Evolutionary conservation across 64 coral and sea anemone species (phyloP), one percentile per base, ranked within the genome.

Genomic region (Anthopleura sola): DNA sequence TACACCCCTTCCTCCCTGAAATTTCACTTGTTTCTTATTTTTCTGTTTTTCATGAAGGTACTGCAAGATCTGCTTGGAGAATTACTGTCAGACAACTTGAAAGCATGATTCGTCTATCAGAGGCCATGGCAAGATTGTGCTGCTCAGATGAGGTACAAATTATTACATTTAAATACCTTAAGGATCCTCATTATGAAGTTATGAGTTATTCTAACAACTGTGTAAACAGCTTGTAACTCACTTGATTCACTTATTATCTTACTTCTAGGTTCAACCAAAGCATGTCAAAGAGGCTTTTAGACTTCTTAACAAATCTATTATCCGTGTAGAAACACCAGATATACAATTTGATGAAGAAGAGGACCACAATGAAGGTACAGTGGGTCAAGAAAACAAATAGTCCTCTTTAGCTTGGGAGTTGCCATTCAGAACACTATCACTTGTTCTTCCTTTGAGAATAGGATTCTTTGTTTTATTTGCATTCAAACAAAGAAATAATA

Each of bases 251-350:
- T 68, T 7, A 2, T 68, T 68, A 37, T 39, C 14, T 26, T 20
- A 19, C 14, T 74, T 89, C 10, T 37, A 99, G 97, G 97, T 99
- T 48, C 92, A 99, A 37, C 97, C 97, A 32, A 99, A 99, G 60
- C 97, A 99, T 90, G 97, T 99, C 10, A 99, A 99, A 85, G 97
- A 99, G 85, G 92, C 97, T 26, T 99, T 94, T 49, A 88, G 97
- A 75, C 48, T 99, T 81, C 77, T 99, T 21, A 99, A 99, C 81
- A 99, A 99, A 80, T 99, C 97, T 18, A 99, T 99, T 50, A 99
- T 99, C 62, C 88, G 97, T 74, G 97, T 99, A 76, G 97, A 99
- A 74, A 99, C 97, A 23, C 97, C 97, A 36, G 97, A 99, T 56
- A 94, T 99, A 81, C 97, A 99, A 55, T 99, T 99, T 92, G 92